Evolutionary conservation across 2,888 invertebrate species (phyloP).

Genomic region (Lochmaea capreae): DNA sequence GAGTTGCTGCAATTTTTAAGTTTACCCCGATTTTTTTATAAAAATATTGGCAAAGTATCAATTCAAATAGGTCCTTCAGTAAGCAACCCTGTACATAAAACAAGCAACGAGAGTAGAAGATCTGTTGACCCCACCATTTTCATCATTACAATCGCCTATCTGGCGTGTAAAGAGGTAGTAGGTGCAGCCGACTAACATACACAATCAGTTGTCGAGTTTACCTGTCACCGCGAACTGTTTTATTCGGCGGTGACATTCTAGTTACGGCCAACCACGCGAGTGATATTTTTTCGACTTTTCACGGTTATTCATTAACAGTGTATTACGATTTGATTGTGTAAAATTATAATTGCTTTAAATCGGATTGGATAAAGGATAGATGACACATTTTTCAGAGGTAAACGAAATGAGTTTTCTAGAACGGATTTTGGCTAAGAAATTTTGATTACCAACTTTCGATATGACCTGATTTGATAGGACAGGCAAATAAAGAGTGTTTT

Average conservation of each 20-base stretch:
- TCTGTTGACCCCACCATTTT: slow-evolving; percentile 26
- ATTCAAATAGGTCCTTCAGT: neutral
- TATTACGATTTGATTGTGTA: slow-evolving; percentile 11
- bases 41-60: too few species aligned
- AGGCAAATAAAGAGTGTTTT: neutral
- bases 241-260: slow-evolving; percentile 1
- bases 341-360: neutral
- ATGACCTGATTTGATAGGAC: slow-evolving; percentile 26
- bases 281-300: neutral
- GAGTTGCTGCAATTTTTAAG: too few species aligned
- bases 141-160: slow-evolving; percentile 19
- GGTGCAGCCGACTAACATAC: slow-evolving; percentile 35
- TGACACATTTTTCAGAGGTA: slow-evolving; percentile 12
- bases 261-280: slow-evolving; percentile 9
- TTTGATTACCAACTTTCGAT: slow-evolving; percentile 19
- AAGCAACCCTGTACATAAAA: neutral
- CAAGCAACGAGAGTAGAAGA: slow-evolving; percentile 19
- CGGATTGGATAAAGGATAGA: slow-evolving; percentile 23
- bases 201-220: slow-evolving; percentile 50
- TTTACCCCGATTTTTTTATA: too few species aligned
- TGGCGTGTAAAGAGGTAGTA: slow-evolving; percentile 35
- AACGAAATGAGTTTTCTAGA: slow-evolving; percentile 16
- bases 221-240: slow-evolving; percentile 39
- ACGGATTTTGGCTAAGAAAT: slow-evolving; percentile 25
- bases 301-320: slow-evolving; percentile 4